These are phyloP conservation scores for Eufriesea mexicana DNA, from an alignment of 1,140 invertebrate species.

Conservation along the genomic window DNA sequence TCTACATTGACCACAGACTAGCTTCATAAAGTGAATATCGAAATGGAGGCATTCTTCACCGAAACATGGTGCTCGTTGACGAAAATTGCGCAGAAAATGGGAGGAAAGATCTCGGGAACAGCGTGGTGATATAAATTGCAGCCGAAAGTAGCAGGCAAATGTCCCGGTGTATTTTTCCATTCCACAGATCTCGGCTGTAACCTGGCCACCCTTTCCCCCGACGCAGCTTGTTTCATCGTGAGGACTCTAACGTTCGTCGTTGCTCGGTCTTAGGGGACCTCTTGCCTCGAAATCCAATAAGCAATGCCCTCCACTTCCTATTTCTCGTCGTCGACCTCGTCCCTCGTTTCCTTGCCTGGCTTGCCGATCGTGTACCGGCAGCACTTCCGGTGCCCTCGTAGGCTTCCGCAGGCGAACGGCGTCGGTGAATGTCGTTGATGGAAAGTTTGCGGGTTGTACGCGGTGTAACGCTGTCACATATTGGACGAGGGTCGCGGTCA, in stretches of 20 bases:
- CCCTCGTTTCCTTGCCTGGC: neutral
- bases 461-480: slow-evolving; percentile 35
- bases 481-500: slow-evolving; percentile 43
- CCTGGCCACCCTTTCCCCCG: neutral
- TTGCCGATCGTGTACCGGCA: neutral
- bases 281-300: slow-evolving; percentile 46
- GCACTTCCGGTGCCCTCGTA: neutral
- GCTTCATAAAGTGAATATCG: too few relatives aligned
- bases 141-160: slow-evolving; percentile 6
- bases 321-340: neutral
- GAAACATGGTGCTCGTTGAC: neutral
- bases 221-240: slow-evolving; percentile 18
- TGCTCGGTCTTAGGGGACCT: slow-evolving; percentile 36
- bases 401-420: neutral
- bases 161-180: slow-evolving; percentile 20
- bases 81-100: neutral
- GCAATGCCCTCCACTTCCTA: slow-evolving; percentile 22
- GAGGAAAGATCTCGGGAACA: neutral
- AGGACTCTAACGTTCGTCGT: slow-evolving; percentile 21
- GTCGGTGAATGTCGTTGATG: slow-evolving; percentile 7
- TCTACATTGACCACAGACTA: too few relatives aligned
- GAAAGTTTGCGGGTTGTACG: slow-evolving; percentile 12
- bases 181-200: slow-evolving; percentile 28
- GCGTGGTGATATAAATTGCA: slow-evolving; percentile 4
- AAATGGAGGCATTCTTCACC: rapidly evolving